phyloP scores from a whole-genome alignment of 2,113 vertebrate genomes.

The Vidua macroura region DNA sequence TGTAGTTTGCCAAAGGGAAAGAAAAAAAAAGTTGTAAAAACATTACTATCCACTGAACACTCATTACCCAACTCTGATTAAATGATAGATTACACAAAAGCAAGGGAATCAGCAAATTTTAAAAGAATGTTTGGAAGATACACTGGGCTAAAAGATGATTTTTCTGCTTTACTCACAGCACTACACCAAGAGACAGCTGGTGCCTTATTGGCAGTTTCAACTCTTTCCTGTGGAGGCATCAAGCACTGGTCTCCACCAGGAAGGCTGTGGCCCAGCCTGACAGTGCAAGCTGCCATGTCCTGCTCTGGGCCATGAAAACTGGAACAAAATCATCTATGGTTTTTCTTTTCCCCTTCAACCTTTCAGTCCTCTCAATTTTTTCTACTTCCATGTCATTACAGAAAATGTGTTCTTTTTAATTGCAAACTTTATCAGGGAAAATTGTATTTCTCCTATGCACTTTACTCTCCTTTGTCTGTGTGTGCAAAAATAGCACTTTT shows the following conservation, averaged over 20 bases:
- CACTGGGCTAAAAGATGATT: background rate
- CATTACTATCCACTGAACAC: background rate
- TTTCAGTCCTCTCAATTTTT: background rate
- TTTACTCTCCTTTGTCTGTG: background rate
- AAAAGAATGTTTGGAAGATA: background rate
- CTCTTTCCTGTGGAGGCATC: background rate
- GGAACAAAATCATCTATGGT: fast-evolving
- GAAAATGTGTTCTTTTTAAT: background rate
- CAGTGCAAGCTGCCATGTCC: background rate
- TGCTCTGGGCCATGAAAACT: background rate
- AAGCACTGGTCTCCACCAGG: background rate
- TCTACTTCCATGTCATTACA: background rate
- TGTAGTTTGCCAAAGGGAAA: conserved; percentile 24
- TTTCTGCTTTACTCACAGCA: background rate
- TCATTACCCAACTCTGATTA: background rate
- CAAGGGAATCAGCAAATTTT: background rate
- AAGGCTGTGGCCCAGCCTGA: background rate
- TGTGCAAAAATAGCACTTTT: background rate
- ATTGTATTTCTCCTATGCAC: background rate
- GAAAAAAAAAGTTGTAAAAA: background rate
- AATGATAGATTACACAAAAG: background rate
- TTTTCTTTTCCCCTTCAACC: background rate
- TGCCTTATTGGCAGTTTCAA: background rate
- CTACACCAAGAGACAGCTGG: background rate
- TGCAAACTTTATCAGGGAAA: background rate